A percentile compares a stretch with the other conserved stretches of the same genome.
phyloP scores from a whole-genome alignment of 2,797 vertebrate species.

The Novumbra hubbsi region DNA sequence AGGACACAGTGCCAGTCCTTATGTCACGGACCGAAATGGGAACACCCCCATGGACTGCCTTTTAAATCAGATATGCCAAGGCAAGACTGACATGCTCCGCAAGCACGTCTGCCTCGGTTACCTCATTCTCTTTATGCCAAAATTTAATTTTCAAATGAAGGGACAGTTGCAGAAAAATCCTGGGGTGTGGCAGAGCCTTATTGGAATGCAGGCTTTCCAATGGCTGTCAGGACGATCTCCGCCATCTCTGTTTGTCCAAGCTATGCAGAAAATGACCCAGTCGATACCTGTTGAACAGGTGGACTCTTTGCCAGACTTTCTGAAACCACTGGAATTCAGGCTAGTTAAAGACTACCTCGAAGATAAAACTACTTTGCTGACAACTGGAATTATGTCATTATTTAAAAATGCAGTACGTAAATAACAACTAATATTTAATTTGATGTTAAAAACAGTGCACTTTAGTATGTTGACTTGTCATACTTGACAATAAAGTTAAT shows the following conservation, averaged over 20 bases:
- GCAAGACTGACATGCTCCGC: conserved; percentile 45
- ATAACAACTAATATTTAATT: neutral
- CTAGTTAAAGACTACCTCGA: conserved; percentile 25
- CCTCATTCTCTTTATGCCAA: conserved; percentile 83
- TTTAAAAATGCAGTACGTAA: neutral
- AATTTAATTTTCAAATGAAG: conserved; percentile 51
- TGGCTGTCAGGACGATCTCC: conserved; percentile 84
- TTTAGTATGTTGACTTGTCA: neutral
- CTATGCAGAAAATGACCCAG: conserved; percentile 84
- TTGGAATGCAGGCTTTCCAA: conserved; percentile 79
- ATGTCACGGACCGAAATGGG: conserved; percentile 63
- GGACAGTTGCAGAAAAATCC: conserved; percentile 70
- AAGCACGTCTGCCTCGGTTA: conserved; percentile 81
- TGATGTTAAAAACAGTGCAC: conserved; percentile 19
- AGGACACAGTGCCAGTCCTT: conserved; percentile 79
- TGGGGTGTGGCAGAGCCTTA: conserved; percentile 76
- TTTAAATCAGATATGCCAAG: conserved; percentile 71
- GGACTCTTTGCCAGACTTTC: conserved; percentile 80
- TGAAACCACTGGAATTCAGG: conserved; percentile 82
- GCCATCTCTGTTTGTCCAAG: conserved; percentile 78
- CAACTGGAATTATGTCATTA: neutral
- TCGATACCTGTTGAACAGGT: conserved; percentile 78
- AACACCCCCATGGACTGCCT: conserved; percentile 79
- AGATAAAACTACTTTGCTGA: conserved; percentile 1
- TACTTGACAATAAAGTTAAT: conserved; percentile 17